phyloP scores from a whole-genome alignment of 1,140 invertebrate species.

The Dendroctonus ponderosae region DNA sequence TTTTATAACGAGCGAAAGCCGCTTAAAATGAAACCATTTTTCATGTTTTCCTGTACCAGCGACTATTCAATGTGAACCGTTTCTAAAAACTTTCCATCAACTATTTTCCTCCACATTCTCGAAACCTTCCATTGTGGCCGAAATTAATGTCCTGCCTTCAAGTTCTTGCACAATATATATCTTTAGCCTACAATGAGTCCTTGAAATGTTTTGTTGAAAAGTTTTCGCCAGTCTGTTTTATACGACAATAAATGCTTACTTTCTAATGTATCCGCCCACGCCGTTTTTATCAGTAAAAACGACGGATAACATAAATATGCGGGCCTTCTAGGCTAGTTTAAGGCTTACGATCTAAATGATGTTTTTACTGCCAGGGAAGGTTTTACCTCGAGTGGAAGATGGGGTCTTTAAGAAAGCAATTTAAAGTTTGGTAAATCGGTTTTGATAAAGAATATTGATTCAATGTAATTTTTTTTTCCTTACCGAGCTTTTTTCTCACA shows the following conservation, averaged over 20 bases:
- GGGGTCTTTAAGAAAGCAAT: background rate
- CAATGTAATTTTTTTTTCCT: background rate
- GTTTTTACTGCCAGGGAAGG: constrained; percentile 15
- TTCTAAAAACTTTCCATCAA: constrained; percentile 15
- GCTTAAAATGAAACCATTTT: constrained; percentile 8
- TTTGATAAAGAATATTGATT: background rate
- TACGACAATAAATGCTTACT: constrained; percentile 13
- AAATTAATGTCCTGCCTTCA: constrained; percentile 18
- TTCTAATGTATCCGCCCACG: constrained; percentile 10
- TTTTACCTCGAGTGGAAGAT: constrained; percentile 8
- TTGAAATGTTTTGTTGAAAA: constrained; percentile 18
- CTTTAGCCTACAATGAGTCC: constrained; percentile 15
- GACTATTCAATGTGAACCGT: background rate
- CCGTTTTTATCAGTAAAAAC: constrained; percentile 12
- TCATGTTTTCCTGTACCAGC: constrained; percentile 3
- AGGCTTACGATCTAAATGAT: constrained; percentile 3
- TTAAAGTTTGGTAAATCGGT: background rate
- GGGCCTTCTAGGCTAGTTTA: constrained; percentile 11
- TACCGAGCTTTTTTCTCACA: background rate
- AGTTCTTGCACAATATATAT: constrained; percentile 19
- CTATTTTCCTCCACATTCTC: constrained; percentile 14
- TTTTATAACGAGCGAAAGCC: background rate
- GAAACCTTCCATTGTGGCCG: constrained; percentile 12
- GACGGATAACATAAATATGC: constrained; percentile 10
- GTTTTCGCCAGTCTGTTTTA: constrained; percentile 13